Evolutionary conservation across 2,113 vertebrate genomes (phyloP).

Genomic region (Buteo buteo): DNA sequence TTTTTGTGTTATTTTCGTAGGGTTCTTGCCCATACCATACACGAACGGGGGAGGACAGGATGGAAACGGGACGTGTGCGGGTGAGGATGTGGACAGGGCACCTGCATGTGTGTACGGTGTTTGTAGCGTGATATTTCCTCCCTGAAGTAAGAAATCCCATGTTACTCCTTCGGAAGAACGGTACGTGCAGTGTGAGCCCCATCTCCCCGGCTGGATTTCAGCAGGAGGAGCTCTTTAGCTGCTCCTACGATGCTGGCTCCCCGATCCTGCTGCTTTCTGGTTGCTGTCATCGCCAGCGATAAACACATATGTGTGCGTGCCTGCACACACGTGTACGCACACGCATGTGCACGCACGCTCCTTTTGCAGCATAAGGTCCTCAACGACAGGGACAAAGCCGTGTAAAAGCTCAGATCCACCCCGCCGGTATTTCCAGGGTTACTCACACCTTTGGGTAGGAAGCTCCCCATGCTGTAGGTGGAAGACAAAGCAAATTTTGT

Average conservation of each 20-base stretch:
- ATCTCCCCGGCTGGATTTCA: not conserved
- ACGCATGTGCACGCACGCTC: not conserved
- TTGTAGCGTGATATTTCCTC: not conserved
- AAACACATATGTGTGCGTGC: not conserved
- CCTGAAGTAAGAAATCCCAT: not conserved
- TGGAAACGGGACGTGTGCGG: not conserved
- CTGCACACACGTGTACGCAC: not conserved
- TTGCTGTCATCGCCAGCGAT: not conserved
- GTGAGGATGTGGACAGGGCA: not conserved
- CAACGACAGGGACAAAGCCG: rapidly evolving
- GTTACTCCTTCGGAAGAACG: rapidly evolving
- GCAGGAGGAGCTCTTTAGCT: constrained; percentile 59
- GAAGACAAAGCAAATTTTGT: not conserved
- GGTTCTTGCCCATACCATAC: not conserved
- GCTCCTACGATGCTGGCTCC: not conserved
- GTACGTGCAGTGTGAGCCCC: not conserved
- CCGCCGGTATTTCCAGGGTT: rapidly evolving
- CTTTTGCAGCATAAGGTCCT: rapidly evolving
- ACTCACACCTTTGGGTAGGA: not conserved
- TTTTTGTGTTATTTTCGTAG: not conserved
- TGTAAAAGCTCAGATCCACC: not conserved
- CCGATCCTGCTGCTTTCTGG: not conserved
- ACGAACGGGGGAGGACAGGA: rapidly evolving
- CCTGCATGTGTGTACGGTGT: rapidly evolving
- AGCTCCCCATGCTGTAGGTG: rapidly evolving